Evolutionary conservation across 35 echinoderm and acorn worm species (phyloP), one percentile per base, ranked within the genome.

Genomic region (Apostichopus californicus): DNA sequence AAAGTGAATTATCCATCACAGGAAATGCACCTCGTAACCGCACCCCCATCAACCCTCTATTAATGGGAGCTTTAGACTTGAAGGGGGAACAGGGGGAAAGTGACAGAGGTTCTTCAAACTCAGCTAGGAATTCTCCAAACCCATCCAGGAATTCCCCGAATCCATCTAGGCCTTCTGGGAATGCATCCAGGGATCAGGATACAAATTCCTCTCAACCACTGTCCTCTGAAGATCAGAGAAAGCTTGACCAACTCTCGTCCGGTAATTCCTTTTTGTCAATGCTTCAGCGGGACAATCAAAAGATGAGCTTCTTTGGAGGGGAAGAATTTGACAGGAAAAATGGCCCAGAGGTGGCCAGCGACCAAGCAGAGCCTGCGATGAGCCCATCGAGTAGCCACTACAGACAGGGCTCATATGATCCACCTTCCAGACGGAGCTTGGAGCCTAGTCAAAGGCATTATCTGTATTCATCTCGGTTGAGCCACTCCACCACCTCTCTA

Each of bases 21-120:
- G 90, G 84, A 20, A 95, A 95, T 88, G 90, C 94, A 13, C 94
- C 94, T 13, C 46, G 94, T 25, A 95, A 92, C 55, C 94, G 94
- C 11, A 92, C 94, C 28, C 94, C 94, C 34, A 95, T 95, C 5
- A 95, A 80, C 78, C 34, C 34, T 46, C 56, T 81, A 15, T 55
- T 57, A 14, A 57, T 95, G 83, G 73, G 87, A 78, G 94, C 90
- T 61, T 82, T 95, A 54, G 89, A 82, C 63, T 80, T 82, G 54
- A 80, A 90, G 58, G 75, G 22, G 79, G 92, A 87, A 3, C 81
- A 12, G 24, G 53, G 5, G 25, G 64, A 75, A 28, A 46, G 66
- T 86, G 82, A 91, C 0, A 59, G 64, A 64, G 68, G 25, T 5
- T 28, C 34, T 81, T 11, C 24, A 34, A 55, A 55, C 34, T 15